Percentiles rank a stretch among this genome's conserved stretches.
Evolutionary conservation across 2,888 invertebrate genomes (phyloP).

Genomic region (Trachelus tabidus): DNA sequence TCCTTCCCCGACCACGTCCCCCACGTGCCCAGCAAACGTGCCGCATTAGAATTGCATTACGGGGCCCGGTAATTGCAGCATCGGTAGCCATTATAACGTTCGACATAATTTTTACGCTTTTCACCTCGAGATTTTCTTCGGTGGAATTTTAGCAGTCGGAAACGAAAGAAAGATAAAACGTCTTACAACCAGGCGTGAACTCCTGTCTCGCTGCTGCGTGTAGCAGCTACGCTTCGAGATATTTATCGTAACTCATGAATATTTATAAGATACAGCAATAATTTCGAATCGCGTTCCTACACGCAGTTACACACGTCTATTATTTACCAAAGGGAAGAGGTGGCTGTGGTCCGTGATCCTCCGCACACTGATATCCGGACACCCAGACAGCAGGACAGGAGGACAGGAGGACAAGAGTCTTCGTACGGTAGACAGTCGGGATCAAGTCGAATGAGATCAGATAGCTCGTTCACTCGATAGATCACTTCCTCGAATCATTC

Average conservation of each 20-base stretch:
- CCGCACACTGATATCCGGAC: neutral
- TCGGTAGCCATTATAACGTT: too few species aligned
- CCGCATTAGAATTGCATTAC: too few species aligned
- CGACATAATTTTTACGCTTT: too few species aligned
- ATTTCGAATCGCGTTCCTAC: constrained; percentile 2
- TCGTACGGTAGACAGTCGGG: neutral
- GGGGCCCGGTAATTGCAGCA: too few species aligned
- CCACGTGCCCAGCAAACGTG: too few species aligned
- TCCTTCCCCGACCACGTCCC: neutral
- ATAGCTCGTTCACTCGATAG: neutral
- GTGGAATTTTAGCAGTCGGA: too few species aligned
- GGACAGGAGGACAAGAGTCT: neutral
- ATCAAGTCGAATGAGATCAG: constrained; percentile 2
- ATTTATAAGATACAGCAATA: constrained; percentile 7
- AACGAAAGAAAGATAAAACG: too few species aligned
- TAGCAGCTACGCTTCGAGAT: neutral
- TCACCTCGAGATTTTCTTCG: too few species aligned
- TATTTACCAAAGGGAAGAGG: neutral
- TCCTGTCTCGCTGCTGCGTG: too few species aligned
- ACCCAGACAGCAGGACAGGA: too few species aligned
- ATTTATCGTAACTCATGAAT: constrained; percentile 4
- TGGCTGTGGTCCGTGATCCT: neutral
- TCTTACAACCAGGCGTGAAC: too few species aligned
- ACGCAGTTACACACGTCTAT: neutral
- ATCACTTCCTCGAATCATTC: too few species aligned